Conservation (phyloP, 2,888 invertebrate genomes). For the Alloscopus bannaensis region DNA sequence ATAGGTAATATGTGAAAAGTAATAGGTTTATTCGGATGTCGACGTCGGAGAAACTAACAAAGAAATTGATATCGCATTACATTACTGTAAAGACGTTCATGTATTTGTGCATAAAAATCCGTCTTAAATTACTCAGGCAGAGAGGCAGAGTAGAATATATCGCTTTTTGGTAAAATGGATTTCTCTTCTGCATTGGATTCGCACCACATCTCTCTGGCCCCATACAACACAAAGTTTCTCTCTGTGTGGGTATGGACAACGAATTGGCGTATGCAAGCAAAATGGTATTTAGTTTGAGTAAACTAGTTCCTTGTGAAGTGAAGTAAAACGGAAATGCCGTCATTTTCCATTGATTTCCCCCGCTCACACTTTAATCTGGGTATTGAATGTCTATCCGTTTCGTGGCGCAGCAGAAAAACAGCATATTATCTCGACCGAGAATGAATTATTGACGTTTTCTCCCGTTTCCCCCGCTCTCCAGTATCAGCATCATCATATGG, state of each 20-base stretch:
- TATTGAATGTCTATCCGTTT: conserved; percentile 5
- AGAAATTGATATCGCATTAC: too few species aligned
- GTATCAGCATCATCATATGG: background rate
- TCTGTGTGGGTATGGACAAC: background rate
- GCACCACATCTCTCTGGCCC: too few species aligned
- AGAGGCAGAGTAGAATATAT: too few species aligned
- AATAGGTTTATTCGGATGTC: too few species aligned
- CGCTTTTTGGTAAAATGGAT: conserved; percentile 43
- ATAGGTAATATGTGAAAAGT: too few species aligned
- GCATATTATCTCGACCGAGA: conserved; percentile 8
- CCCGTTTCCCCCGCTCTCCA: background rate
- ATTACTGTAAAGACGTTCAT: too few species aligned
- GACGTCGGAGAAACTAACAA: too few species aligned
- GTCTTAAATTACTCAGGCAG: conserved; percentile 50
- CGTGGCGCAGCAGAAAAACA: background rate
- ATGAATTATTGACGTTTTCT: conserved; percentile 33
- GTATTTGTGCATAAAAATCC: too few species aligned
- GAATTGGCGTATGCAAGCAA: too few species aligned
- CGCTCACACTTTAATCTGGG: conserved; percentile 12
- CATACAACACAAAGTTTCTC: too few species aligned
- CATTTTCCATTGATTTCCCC: conserved; percentile 31
- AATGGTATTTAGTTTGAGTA: too few species aligned
- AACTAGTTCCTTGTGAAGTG: too few species aligned
- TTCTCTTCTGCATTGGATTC: conserved; percentile 20
- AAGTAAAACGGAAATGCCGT: conserved; percentile 20